Conservation (phyloP, 2,797 vertebrate genomes). For the Alcedo quadribrachys region DNA sequence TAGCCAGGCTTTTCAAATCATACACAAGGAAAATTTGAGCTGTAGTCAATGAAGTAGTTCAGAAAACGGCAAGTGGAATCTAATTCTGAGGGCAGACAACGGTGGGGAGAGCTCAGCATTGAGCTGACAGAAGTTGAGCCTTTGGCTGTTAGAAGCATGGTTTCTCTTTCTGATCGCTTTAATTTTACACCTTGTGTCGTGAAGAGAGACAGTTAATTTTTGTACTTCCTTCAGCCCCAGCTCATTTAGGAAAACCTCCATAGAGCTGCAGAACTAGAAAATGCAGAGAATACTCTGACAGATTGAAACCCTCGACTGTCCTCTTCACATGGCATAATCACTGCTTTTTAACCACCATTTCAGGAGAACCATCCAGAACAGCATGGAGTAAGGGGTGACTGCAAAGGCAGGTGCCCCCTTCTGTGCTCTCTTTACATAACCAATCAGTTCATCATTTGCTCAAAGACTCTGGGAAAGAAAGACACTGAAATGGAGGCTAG, state of each 20-base stretch:
- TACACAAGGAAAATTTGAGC: slow-evolving; percentile 45
- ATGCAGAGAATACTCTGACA: background rate
- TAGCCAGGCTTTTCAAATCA: slow-evolving; percentile 60
- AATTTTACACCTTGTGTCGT: slow-evolving; percentile 51
- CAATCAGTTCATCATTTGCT: background rate
- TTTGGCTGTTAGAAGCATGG: background rate
- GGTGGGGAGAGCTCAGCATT: background rate
- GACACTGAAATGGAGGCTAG: background rate
- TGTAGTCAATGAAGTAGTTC: slow-evolving; percentile 53
- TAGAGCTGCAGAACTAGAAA: background rate
- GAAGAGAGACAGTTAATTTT: slow-evolving; percentile 57
- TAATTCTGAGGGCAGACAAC: slow-evolving; percentile 53
- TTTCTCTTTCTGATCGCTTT: slow-evolving; percentile 56
- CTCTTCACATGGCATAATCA: background rate
- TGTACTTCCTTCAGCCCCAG: slow-evolving; percentile 36
- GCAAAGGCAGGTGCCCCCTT: background rate
- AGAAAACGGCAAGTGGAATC: slow-evolving; percentile 37
- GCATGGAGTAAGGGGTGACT: background rate
- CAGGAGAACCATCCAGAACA: background rate
- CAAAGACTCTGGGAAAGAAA: background rate
- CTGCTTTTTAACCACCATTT: background rate
- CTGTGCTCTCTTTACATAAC: background rate
- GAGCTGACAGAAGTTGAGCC: slow-evolving; percentile 26
- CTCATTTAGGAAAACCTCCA: slow-evolving; percentile 52
- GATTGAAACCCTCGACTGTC: background rate